Conservation (phyloP, 1,140 invertebrate genomes). For the Brachionus rotundiformis region DNA sequence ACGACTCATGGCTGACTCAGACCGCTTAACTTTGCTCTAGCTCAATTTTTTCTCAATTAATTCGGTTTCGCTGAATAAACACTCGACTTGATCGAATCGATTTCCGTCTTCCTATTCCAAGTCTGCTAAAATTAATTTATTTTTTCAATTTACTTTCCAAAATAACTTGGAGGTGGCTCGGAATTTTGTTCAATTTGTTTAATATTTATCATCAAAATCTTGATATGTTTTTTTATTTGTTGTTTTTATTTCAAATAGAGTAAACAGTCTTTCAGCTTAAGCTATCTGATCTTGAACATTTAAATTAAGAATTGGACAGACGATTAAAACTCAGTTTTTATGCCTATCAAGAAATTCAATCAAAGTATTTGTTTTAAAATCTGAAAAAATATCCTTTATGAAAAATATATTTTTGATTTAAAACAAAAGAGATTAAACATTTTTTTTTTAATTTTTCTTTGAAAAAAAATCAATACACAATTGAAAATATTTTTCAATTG, state of each 20-base stretch:
- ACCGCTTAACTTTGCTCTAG: background rate
- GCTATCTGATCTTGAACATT: background rate
- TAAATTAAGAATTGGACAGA: background rate
- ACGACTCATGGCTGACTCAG: background rate
- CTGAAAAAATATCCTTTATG: no score
- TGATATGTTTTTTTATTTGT: background rate
- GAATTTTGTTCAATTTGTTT: background rate
- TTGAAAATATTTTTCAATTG: no score
- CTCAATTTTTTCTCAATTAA: conserved; percentile 8
- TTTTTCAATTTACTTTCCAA: background rate
- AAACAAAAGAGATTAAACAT: no score
- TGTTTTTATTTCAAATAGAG: conserved; percentile 12
- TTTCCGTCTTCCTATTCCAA: conserved; percentile 10
- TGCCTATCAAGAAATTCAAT: background rate
- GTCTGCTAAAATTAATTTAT: conserved; percentile 35
- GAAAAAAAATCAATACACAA: no score
- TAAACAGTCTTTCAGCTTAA: conserved; percentile 8
- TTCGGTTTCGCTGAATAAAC: background rate
- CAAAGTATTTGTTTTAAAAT: no score
- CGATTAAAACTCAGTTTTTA: background rate
- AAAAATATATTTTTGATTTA: no score
- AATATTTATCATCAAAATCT: conserved; percentile 8
- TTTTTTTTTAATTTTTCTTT: no score
- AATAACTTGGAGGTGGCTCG: conserved; percentile 12
- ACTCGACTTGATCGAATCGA: conserved; percentile 13